A percentile compares a stretch with the other conserved stretches of the same genome.
These are phyloP conservation scores for Tanytarsus gracilentus DNA, from an alignment of 2,888 invertebrate genomes.

Conservation along the genomic window DNA sequence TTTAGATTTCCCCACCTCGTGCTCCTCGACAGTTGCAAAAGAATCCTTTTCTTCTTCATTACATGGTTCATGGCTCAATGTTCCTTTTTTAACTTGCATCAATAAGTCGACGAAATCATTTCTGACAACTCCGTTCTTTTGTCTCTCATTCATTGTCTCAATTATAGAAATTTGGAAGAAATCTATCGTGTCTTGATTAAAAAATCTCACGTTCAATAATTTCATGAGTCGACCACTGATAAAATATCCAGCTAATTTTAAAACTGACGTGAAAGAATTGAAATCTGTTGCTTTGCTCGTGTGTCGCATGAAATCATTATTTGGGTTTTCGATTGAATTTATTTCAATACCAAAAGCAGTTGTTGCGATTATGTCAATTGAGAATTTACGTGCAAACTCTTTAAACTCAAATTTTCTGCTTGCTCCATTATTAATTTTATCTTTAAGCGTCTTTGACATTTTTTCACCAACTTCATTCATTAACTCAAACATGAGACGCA, in stretches of 20 bases:
- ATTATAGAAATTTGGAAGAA: conserved; percentile 42
- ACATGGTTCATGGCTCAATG: conserved; percentile 25
- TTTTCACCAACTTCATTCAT: conserved; percentile 21
- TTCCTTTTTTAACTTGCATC: conserved; percentile 47
- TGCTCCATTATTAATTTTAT: conserved; percentile 9
- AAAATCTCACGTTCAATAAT: conserved; percentile 32
- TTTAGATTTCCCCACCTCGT: conserved; percentile 31
- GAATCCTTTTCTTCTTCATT: conserved; percentile 31
- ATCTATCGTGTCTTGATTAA: conserved; percentile 33
- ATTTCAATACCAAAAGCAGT: conserved; percentile 43
- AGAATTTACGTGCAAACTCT: conserved; percentile 38
- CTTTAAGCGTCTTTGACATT: conserved; percentile 1
- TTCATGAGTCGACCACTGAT: conserved; percentile 15
- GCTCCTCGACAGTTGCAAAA: conserved; percentile 36
- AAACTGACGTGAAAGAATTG: conserved; percentile 32
- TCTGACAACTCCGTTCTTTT: conserved; percentile 40
- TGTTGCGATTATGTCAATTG: conserved; percentile 44
- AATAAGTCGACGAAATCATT: conserved; percentile 50
- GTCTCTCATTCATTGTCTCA: conserved; percentile 41
- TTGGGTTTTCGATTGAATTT: conserved; percentile 45
- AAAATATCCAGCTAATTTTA: conserved; percentile 32
- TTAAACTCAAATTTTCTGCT: conserved; percentile 37
- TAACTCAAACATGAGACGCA: conserved; percentile 34
- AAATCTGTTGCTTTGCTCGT: conserved; percentile 43
- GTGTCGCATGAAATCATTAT: conserved; percentile 49